These are phyloP conservation scores for Takifugu rubripes DNA, from an alignment of 2,797 vertebrate species.

Conservation along the genomic window DNA sequence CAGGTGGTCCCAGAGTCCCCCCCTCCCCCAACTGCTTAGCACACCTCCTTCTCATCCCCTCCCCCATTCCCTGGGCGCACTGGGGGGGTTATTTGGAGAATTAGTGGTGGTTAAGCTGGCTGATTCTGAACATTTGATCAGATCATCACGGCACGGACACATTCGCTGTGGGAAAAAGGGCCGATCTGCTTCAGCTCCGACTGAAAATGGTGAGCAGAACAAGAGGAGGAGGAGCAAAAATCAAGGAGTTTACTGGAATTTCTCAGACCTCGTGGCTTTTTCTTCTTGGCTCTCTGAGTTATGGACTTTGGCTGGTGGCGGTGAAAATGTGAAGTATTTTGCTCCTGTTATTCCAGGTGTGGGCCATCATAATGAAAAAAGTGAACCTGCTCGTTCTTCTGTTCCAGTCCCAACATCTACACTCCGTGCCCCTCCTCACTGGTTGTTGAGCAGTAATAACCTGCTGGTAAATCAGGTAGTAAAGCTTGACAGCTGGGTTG, in stretches of 20 bases:
- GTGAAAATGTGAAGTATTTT: constrained; percentile 40
- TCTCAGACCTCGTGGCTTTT: constrained; percentile 29
- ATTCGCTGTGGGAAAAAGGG: constrained; percentile 27
- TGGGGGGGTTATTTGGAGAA: constrained; percentile 70
- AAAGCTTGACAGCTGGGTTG: constrained; percentile 36
- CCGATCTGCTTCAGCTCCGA: constrained; percentile 45
- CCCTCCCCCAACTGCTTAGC: constrained; percentile 27
- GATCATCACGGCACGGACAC: constrained; percentile 26
- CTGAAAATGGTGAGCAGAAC: constrained; percentile 46
- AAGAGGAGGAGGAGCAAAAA: constrained; percentile 13
- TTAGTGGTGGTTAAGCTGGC: constrained; percentile 72
- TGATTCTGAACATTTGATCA: constrained; percentile 57
- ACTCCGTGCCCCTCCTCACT: constrained; percentile 19
- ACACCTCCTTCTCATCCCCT: constrained; percentile 30
- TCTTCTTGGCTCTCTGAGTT: constrained; percentile 45
- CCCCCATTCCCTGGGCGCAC: constrained; percentile 41
- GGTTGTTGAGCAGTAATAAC: constrained; percentile 36
- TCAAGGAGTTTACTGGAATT: background rate
- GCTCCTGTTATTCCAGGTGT: constrained; percentile 63
- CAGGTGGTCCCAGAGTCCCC: constrained; percentile 66
- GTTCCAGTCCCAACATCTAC: constrained; percentile 37
- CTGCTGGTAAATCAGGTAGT: constrained; percentile 30
- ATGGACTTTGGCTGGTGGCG: constrained; percentile 45
- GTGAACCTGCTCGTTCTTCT: constrained; percentile 10
- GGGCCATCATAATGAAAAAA: constrained; percentile 34